Evolutionary conservation across 2,113 vertebrate genomes (phyloP).

Genomic region (Protobothrops mucrosquamatus): DNA sequence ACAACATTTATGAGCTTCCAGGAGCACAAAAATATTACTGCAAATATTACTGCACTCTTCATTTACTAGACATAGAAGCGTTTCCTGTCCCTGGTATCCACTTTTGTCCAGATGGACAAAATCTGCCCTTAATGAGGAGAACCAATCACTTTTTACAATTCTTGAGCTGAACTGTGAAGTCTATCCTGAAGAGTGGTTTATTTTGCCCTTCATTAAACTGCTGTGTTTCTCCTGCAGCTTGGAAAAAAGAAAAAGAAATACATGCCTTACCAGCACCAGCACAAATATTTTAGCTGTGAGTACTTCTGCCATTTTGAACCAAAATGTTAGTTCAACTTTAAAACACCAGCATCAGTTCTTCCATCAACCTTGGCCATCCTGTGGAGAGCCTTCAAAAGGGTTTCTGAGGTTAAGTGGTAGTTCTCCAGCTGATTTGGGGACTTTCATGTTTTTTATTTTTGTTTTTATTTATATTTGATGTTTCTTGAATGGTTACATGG

Average conservation of each 20-base stretch:
- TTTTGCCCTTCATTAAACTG: neutral
- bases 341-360: neutral
- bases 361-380: neutral
- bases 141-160: neutral
- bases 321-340: neutral
- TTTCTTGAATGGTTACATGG: neutral
- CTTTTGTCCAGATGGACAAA: neutral
- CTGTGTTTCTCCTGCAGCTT: constrained; percentile 64
- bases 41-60: neutral
- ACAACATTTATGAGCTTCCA: neutral
- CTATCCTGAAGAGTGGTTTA: too few species aligned
- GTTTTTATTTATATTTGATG: neutral
- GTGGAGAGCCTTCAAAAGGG: neutral
- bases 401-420: neutral
- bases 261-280: constrained; percentile 82
- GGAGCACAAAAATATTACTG: neutral
- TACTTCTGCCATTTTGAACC: constrained; percentile 12
- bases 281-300: constrained; percentile 80
- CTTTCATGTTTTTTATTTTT: neutral
- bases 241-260: constrained; percentile 80
- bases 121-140: neutral
- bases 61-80: neutral
- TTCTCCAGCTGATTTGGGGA: neutral
- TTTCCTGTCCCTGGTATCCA: neutral
- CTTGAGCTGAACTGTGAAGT: neutral